Conservation (phyloP, 1,140 invertebrate genomes). For the Heliconius himera region DNA sequence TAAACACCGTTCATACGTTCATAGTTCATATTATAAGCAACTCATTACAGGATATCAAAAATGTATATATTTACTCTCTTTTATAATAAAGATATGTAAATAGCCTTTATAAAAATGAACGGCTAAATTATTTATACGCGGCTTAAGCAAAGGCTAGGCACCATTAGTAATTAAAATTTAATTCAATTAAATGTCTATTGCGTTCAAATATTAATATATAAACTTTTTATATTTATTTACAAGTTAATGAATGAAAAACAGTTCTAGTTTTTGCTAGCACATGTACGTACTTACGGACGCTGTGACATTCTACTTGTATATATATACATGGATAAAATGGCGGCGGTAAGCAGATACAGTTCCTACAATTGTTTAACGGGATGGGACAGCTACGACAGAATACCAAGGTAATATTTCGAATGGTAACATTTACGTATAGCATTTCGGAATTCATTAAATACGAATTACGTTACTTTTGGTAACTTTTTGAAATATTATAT, state of each 20-base stretch:
- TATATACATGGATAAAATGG: conserved; percentile 46
- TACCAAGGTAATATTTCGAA: conserved; percentile 87
- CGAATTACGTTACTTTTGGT: not conserved
- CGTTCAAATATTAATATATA: not conserved
- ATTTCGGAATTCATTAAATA: not conserved
- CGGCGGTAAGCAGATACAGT: conserved; percentile 84
- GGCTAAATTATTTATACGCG: not conserved
- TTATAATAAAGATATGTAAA: not conserved
- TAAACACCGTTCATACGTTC: not conserved
- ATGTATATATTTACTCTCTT: not conserved
- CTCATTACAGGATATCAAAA: not conserved
- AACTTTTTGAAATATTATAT: not conserved
- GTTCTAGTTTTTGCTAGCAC: not conserved
- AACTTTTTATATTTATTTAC: not conserved
- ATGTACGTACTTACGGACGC: not conserved
- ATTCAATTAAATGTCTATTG: not conserved
- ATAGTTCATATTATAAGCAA: not conserved
- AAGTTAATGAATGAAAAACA: no score
- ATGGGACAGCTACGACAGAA: conserved; percentile 94
- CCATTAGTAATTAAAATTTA: no score
- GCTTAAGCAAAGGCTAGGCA: not conserved
- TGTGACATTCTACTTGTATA: conserved; percentile 29
- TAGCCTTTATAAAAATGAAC: not conserved
- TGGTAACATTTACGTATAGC: not conserved
- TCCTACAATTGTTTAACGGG: conserved; percentile 93